Evolutionary conservation across 2,113 vertebrate genomes (phyloP).

Genomic region (Poeciliopsis occidentalis): DNA sequence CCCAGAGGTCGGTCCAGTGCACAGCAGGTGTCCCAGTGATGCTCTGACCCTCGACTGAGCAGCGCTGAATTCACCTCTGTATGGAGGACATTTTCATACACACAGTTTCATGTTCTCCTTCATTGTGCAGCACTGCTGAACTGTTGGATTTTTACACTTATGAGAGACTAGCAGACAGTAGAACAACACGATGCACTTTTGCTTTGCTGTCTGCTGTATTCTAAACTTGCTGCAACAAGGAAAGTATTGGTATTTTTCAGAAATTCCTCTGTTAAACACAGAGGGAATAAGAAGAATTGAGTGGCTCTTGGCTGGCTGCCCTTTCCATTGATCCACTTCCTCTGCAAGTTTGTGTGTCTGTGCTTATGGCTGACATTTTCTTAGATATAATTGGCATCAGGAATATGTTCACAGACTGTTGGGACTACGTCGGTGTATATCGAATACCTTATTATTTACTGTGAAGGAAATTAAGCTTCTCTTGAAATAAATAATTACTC

Average conservation of each 20-base stretch:
- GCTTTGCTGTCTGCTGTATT: neutral
- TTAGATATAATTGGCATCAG: constrained; percentile 58
- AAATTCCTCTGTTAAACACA: constrained; percentile 13
- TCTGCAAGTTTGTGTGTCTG: constrained; percentile 33
- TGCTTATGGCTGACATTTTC: constrained; percentile 46
- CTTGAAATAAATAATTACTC: no score
- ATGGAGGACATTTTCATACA: neutral
- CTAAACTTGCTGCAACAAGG: constrained; percentile 31
- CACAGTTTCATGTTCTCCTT: neutral
- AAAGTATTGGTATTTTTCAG: constrained; percentile 32
- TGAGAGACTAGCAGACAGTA: neutral
- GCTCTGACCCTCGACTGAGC: neutral
- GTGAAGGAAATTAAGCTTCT: constrained; percentile 2
- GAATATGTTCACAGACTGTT: constrained; percentile 36
- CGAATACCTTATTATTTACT: constrained; percentile 10
- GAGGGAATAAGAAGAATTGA: constrained; percentile 41
- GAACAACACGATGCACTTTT: neutral
- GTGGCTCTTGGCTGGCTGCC: constrained; percentile 60
- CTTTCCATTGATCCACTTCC: constrained; percentile 54
- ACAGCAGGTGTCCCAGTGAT: neutral
- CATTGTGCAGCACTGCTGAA: neutral
- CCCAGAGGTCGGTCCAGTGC: constrained; percentile 1
- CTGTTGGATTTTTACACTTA: neutral
- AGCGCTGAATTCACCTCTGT: neutral
- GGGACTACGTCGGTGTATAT: constrained; percentile 27